These are phyloP conservation scores for Drosophila mulleri DNA, from an alignment of 2,888 invertebrate genomes.

Conservation along the genomic window DNA sequence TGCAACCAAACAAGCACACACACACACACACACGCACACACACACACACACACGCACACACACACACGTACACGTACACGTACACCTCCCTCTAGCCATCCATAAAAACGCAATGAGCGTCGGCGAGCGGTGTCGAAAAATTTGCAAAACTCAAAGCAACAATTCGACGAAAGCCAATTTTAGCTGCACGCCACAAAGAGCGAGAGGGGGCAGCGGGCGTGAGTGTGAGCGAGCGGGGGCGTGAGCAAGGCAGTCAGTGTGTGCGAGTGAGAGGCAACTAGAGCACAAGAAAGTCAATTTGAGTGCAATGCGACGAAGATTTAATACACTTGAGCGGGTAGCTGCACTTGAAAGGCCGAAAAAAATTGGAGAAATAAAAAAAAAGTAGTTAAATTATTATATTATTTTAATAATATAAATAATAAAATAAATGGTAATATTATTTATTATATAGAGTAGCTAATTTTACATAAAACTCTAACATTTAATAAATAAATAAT, in stretches of 20 bases:
- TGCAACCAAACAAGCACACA: slow-evolving; percentile 44
- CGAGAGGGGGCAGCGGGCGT: neutral
- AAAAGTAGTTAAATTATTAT: no score
- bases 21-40: neutral
- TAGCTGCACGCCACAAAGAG: slow-evolving; percentile 50
- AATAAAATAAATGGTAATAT: no score
- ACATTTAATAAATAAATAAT: no score
- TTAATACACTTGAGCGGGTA: neutral
- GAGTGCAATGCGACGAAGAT: neutral
- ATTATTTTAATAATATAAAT: no score
- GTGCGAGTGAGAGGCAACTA: slow-evolving; percentile 9
- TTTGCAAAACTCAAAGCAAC: slow-evolving; percentile 80
- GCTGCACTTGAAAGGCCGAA: neutral
- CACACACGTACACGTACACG: neutral
- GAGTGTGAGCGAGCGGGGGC: no score
- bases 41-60: neutral
- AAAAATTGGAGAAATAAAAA: neutral
- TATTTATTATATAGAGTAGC: no score
- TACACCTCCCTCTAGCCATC: slow-evolving; percentile 13
- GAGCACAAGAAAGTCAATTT: neutral
- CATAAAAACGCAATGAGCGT: slow-evolving; percentile 70
- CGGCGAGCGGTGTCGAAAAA: slow-evolving; percentile 65
- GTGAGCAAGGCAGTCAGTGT: neutral
- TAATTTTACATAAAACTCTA: no score
- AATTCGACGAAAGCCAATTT: slow-evolving; percentile 80